phyloP scores from a whole-genome alignment of 2,113 vertebrate species.

The Callionymus lyra region DNA sequence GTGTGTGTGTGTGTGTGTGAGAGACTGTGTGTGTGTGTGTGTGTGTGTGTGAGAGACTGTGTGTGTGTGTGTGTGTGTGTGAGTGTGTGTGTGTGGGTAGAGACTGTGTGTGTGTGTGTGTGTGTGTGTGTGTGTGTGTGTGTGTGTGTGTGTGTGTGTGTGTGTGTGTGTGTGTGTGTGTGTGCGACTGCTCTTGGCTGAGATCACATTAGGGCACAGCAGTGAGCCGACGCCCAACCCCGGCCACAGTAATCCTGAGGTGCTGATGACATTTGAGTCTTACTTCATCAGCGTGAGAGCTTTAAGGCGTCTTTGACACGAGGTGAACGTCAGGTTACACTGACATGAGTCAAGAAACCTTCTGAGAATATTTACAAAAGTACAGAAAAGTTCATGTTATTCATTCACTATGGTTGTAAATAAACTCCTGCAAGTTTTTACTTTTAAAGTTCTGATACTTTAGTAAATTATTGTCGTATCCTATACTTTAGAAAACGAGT shows the following conservation, averaged over 20 bases:
- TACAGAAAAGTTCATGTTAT: too few relatives aligned
- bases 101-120: neutral
- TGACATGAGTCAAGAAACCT: too few relatives aligned
- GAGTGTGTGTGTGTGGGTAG: neutral
- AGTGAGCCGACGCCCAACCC: constrained; percentile 11
- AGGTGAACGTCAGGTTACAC: too few relatives aligned
- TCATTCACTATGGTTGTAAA: too few relatives aligned
- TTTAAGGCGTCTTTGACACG: neutral
- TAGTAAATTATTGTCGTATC: too few relatives aligned
- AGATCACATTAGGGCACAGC: constrained; percentile 4
- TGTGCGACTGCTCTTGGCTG: constrained; percentile 5
- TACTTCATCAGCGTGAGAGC: too few relatives aligned
- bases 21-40: constrained; percentile 5
- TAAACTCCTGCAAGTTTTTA: too few relatives aligned
- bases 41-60: neutral
- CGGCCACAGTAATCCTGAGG: constrained; percentile 22
- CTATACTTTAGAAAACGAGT: too few relatives aligned
- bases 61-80: constrained; percentile 1
- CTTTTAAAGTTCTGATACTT: too few relatives aligned
- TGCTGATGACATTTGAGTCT: constrained; percentile 23
- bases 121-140: too few relatives aligned
- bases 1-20: neutral
- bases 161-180: neutral
- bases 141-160: neutral
- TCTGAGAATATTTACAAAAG: too few relatives aligned